Conservation (phyloP, 1,140 invertebrate species). For the Acyrthosiphon pisum region DNA sequence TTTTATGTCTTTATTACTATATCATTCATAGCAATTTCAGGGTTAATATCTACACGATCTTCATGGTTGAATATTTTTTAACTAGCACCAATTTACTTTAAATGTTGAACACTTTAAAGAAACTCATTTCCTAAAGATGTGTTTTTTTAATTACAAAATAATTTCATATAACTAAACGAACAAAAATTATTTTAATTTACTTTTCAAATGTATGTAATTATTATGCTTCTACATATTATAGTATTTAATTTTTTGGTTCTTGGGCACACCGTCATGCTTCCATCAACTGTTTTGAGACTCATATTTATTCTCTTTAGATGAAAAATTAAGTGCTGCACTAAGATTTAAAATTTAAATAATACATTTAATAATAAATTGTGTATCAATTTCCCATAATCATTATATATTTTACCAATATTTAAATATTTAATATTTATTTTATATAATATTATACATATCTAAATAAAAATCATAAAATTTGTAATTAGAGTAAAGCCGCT, state of each 20-base stretch:
- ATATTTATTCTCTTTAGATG: not conserved
- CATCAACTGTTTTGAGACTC: not conserved
- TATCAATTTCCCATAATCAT: not conserved
- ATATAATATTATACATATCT: not conserved
- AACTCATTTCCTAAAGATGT: not conserved
- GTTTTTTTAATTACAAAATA: conserved; percentile 31
- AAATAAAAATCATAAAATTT: not conserved
- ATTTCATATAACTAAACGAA: not conserved
- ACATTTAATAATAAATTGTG: not conserved
- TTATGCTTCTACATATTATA: not conserved
- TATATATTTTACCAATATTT: not conserved
- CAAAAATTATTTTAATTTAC: not conserved
- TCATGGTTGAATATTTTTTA: not conserved
- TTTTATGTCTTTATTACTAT: not conserved
- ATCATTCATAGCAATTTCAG: not conserved
- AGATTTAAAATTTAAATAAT: not conserved
- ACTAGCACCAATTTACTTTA: not conserved
- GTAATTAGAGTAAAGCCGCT: not conserved
- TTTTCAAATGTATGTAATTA: not conserved
- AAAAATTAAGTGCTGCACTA: not conserved
- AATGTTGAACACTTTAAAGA: not conserved
- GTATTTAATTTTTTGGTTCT: conserved; percentile 22
- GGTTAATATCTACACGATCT: not conserved
- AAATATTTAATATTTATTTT: not conserved
- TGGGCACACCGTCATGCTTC: not conserved